phyloP scores from a whole-genome alignment of 2,113 vertebrate genomes.

The Brachirus orientalis region DNA sequence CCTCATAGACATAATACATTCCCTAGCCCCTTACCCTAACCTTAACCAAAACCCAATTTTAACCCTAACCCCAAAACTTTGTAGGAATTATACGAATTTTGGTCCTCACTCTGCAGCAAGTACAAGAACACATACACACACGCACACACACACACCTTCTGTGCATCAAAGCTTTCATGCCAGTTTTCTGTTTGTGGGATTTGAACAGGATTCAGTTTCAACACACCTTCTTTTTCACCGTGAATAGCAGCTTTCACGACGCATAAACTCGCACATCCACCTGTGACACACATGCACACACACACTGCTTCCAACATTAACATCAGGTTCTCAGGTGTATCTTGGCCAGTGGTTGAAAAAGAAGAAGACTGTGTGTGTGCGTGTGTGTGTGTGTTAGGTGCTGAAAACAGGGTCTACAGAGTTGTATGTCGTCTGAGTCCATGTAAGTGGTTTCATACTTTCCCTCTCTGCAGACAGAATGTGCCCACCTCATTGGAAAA shows the following conservation, averaged over 20 bases:
- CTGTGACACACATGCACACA: conserved; percentile 1
- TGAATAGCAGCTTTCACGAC: conserved; percentile 71
- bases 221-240: conserved; percentile 19
- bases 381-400: conserved; percentile 30
- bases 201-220: conserved; percentile 53
- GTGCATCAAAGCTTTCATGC: conserved; percentile 46
- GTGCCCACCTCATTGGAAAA: conserved; percentile 56
- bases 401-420: conserved; percentile 57
- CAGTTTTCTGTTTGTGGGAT: conserved; percentile 63
- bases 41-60: no score
- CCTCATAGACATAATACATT: no score
- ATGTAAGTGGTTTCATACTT: conserved; percentile 13
- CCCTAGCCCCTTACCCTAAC: no score
- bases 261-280: conserved; percentile 13
- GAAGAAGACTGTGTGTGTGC: conserved; percentile 25
- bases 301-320: conserved; percentile 16
- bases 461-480: conserved; percentile 19
- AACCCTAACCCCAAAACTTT: no score
- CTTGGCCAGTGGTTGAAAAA: conserved; percentile 16
- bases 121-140: conserved; percentile 27
- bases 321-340: conserved; percentile 25
- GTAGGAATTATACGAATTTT: no score
- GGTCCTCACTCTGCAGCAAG: no score
- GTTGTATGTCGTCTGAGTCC: conserved; percentile 48
- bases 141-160: conserved; percentile 8